Conservation (phyloP, 1,140 invertebrate genomes). For the Hypothenemus hampei region DNA sequence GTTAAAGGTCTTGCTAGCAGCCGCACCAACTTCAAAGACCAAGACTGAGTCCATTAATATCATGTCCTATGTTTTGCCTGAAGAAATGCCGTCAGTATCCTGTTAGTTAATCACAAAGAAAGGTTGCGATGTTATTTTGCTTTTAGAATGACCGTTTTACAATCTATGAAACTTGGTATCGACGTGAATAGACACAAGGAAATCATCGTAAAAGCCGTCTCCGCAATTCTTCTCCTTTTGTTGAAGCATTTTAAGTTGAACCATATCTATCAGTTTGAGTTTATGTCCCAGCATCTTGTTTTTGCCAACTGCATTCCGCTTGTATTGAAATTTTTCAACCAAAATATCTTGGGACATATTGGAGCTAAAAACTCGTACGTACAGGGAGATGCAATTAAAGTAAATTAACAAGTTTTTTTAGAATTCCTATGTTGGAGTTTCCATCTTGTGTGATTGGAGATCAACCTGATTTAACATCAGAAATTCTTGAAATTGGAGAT, state of each 20-base stretch:
- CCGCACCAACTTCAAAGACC: conserved; percentile 94
- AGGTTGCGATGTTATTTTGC: conserved; percentile 22
- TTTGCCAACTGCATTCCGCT: conserved; percentile 99
- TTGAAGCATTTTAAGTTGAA: conserved; percentile 99
- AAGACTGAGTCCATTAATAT: conserved; percentile 99
- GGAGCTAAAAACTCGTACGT: conserved; percentile 86
- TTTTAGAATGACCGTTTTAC: conserved; percentile 78
- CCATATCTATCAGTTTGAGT: conserved; percentile 99
- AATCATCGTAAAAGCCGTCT: conserved; percentile 97
- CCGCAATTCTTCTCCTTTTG: conserved; percentile 86
- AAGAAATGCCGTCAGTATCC: conserved; percentile 77
- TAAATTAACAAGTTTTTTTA: conserved; percentile 35
- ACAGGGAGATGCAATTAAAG: neutral
- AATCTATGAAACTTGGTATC: conserved; percentile 93
- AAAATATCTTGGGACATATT: conserved; percentile 94
- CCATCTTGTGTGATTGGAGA: conserved; percentile 95
- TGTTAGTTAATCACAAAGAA: neutral
- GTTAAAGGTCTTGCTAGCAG: conserved; percentile 94
- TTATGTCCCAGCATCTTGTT: conserved; percentile 97
- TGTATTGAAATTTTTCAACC: conserved; percentile 98
- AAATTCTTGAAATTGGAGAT: conserved; percentile 89
- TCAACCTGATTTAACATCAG: conserved; percentile 82
- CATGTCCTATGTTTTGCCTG: conserved; percentile 92
- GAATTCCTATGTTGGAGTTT: conserved; percentile 91
- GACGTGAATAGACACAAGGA: conserved; percentile 99